These are phyloP conservation scores for Lagopus leucura DNA, from an alignment of 2,113 vertebrate species.

Conservation along the genomic window DNA sequence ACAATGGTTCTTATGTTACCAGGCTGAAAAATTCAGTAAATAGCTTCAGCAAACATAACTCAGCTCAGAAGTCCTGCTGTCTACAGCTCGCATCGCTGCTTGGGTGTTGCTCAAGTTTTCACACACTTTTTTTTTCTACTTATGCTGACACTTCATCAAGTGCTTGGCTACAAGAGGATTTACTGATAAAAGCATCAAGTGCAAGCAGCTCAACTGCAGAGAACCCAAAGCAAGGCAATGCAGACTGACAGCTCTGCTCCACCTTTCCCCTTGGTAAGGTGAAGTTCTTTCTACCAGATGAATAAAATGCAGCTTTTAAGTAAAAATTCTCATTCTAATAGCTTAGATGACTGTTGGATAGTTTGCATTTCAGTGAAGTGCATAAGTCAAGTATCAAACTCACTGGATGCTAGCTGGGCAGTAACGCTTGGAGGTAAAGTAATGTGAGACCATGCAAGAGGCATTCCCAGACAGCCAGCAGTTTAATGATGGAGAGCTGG, in stretches of 20 bases:
- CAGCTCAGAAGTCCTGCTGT: not conserved
- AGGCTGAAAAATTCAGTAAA: not conserved
- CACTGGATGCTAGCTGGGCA: not conserved
- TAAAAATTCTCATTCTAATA: not conserved
- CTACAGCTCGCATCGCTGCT: not conserved
- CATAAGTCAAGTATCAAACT: not conserved
- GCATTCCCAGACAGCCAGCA: not conserved
- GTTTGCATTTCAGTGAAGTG: not conserved
- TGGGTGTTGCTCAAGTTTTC: not conserved
- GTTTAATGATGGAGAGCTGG: not conserved
- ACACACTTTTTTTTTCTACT: not conserved
- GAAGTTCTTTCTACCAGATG: not conserved
- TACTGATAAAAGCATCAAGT: not conserved
- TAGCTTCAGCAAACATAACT: not conserved
- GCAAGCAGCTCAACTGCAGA: not conserved
- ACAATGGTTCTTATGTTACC: accelerated
- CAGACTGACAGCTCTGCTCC: not conserved
- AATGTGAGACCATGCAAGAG: not conserved
- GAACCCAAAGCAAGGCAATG: not conserved
- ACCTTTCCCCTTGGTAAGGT: not conserved
- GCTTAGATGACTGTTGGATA: not conserved
- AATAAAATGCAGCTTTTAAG: not conserved
- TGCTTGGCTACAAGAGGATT: not conserved
- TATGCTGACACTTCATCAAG: not conserved
- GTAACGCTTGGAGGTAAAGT: not conserved